phyloP scores from a whole-genome alignment of 2,888 invertebrate genomes.

The Caenorhabditis macrosperma region DNA sequence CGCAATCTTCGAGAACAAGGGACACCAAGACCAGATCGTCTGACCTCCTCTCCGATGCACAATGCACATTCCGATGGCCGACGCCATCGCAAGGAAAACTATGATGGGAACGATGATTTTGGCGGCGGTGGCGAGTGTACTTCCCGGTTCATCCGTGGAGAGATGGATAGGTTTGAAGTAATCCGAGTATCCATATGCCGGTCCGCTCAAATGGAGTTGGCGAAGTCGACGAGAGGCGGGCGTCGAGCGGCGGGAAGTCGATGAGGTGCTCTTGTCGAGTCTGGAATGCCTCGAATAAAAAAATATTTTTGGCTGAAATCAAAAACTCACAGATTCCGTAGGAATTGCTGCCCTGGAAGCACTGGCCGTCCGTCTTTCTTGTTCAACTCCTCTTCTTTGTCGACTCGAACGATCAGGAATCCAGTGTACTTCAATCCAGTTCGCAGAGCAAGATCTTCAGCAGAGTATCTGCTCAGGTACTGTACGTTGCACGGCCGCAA shows the following conservation, averaged over 20 bases:
- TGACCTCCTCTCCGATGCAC: constrained; percentile 48
- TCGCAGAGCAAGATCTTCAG: constrained; percentile 73
- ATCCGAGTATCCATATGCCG: constrained; percentile 77
- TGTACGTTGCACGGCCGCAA: constrained; percentile 74
- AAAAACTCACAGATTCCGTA: constrained; percentile 33
- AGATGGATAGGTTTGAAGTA: constrained; percentile 79
- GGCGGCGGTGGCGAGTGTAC: constrained; percentile 33
- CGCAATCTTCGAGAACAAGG: constrained; percentile 58
- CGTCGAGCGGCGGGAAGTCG: constrained; percentile 6
- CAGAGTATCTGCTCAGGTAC: constrained; percentile 73
- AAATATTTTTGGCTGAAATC: no score
- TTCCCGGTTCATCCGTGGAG: constrained; percentile 43
- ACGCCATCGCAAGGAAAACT: constrained; percentile 51
- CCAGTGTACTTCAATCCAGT: constrained; percentile 78
- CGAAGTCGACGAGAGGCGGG: constrained; percentile 45
- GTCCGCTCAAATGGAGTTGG: constrained; percentile 66
- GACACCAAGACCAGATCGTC: constrained; percentile 50
- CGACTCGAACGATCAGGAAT: constrained; percentile 79
- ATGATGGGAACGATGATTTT: constrained; percentile 58
- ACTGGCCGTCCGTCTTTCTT: constrained; percentile 12
- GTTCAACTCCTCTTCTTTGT: constrained; percentile 69
- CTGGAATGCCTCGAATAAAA: no score
- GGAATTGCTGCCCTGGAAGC: constrained; percentile 12
- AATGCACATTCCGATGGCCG: constrained; percentile 46
- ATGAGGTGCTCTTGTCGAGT: constrained; percentile 17